A percentile compares a stretch with the other conserved stretches of the same genome.
Conservation (phyloP, 2,113 vertebrate species). For the Mesoclemmys tuberculata region DNA sequence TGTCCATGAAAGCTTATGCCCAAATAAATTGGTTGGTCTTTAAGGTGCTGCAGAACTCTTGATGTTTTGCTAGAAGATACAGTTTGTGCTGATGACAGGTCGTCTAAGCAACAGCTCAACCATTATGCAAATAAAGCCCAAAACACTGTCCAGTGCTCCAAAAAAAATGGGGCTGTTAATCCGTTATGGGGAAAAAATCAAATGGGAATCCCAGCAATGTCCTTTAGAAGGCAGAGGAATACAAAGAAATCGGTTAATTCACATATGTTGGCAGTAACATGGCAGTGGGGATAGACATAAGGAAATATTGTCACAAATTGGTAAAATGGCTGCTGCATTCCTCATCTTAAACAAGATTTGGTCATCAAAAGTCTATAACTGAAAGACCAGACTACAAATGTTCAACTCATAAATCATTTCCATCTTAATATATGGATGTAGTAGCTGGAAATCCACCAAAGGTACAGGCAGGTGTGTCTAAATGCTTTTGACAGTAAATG, state of each 20-base stretch:
- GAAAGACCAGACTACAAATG: conserved; percentile 17
- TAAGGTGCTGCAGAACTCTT: no score
- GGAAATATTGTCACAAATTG: conserved; percentile 13
- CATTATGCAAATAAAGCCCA: conserved; percentile 38
- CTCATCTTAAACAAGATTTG: background rate
- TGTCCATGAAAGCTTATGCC: no score
- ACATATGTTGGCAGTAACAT: background rate
- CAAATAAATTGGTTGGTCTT: no score
- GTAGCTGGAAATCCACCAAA: background rate
- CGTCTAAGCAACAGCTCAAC: background rate
- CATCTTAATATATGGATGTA: conserved; percentile 40
- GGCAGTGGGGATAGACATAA: conserved; percentile 27
- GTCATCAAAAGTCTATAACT: background rate
- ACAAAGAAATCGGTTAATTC: background rate
- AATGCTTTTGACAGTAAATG: conserved; percentile 5
- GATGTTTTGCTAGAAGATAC: background rate
- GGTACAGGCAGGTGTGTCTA: conserved; percentile 59
- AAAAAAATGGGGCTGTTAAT: background rate
- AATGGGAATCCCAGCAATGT: background rate
- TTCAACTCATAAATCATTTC: conserved; percentile 31
- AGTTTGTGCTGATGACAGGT: conserved; percentile 43
- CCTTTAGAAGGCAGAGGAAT: background rate
- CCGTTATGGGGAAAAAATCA: background rate
- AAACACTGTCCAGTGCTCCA: background rate
- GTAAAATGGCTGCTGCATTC: background rate